Evolutionary conservation across 2,113 vertebrate genomes (phyloP).

Genomic region (Trochalopteron elliotii): DNA sequence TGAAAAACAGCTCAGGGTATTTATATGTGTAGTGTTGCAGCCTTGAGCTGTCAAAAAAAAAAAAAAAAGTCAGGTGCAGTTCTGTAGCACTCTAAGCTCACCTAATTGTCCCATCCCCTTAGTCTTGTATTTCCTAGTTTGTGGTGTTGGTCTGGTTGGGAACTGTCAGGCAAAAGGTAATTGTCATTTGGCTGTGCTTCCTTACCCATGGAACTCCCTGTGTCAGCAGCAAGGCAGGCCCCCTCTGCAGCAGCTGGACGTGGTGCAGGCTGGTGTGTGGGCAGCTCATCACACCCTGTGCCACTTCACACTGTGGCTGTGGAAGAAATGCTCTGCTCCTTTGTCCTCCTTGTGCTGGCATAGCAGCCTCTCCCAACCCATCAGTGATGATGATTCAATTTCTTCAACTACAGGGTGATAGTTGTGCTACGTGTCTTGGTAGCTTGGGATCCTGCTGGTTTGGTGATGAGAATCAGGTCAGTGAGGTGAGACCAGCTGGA

Average conservation of each 20-base stretch:
- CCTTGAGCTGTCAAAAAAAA: background rate
- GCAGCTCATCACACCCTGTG: background rate
- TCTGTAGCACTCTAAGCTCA: background rate
- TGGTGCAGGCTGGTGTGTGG: fast-evolving
- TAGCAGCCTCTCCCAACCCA: background rate
- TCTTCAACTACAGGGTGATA: background rate
- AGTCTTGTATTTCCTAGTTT: background rate
- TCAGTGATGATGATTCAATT: background rate
- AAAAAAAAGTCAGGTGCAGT: background rate
- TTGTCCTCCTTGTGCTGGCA: background rate
- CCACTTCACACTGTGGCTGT: fast-evolving
- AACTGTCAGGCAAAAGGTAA: background rate
- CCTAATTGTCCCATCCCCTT: background rate
- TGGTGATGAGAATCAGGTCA: background rate
- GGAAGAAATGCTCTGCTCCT: fast-evolving
- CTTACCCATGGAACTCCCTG: fast-evolving
- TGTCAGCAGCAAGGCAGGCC: background rate
- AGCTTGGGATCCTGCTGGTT: background rate
- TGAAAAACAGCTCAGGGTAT: background rate
- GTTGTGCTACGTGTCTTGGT: background rate
- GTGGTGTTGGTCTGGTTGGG: background rate
- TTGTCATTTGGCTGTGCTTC: background rate
- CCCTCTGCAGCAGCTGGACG: background rate
- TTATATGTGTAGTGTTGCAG: background rate
- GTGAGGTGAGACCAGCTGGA: background rate